A percentile compares a stretch with the other conserved stretches of the same genome.
These are phyloP conservation scores for Ammodytes dubius DNA, from an alignment of 2,113 vertebrate species.

Conservation along the genomic window DNA sequence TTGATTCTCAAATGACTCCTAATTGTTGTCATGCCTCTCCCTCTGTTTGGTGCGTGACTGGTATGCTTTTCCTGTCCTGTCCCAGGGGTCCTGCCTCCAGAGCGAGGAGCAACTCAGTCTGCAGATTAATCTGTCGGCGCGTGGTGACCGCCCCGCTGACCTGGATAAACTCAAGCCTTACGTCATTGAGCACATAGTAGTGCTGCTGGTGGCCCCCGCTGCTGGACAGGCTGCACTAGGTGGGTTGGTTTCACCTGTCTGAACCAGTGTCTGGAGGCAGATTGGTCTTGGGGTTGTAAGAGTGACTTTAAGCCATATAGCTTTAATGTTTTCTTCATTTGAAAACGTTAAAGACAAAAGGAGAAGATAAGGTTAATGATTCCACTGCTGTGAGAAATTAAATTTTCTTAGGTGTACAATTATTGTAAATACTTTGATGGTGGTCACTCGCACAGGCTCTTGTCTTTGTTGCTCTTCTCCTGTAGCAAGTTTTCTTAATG, in stretches of 20 bases:
- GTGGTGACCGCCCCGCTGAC: slow-evolving; percentile 88
- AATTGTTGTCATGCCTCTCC: background rate
- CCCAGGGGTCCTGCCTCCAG: slow-evolving; percentile 89
- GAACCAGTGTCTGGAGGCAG: background rate
- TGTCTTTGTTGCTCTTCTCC: background rate
- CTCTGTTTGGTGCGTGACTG: slow-evolving; percentile 43
- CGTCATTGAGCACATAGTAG: slow-evolving; percentile 93
- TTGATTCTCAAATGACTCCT: background rate
- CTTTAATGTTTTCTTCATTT: too few species aligned
- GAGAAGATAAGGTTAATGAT: background rate
- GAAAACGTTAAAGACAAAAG: background rate
- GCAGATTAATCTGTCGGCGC: slow-evolving; percentile 92
- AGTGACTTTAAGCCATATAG: background rate
- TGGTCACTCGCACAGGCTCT: background rate
- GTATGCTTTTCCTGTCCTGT: slow-evolving; percentile 43
- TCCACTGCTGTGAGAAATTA: background rate
- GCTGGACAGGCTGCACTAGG: slow-evolving; percentile 60
- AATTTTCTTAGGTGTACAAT: background rate
- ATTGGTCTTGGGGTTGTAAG: background rate
- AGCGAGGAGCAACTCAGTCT: slow-evolving; percentile 87
- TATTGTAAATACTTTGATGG: background rate
- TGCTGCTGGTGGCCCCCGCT: slow-evolving; percentile 89
- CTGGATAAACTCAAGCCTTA: slow-evolving; percentile 94
- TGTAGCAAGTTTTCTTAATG: background rate
- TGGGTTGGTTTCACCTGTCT: slow-evolving; percentile 50